These are phyloP conservation scores for Tragelaphus strepsiceros DNA, from an alignment of 2,113 vertebrate genomes.

Conservation along the genomic window DNA sequence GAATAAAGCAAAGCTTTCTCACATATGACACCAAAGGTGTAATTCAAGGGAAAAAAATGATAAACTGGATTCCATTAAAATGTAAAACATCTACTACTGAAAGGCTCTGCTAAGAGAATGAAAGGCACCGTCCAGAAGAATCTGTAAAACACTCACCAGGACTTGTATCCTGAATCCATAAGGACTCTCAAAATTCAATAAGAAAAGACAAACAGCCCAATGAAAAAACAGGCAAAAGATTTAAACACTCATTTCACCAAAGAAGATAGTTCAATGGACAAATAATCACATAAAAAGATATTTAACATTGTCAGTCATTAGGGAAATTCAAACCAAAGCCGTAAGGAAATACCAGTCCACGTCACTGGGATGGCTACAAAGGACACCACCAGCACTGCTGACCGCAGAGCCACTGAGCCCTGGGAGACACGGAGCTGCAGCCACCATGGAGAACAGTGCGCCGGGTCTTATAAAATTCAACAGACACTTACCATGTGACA, in stretches of 20 bases:
- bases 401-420: background rate
- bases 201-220: background rate
- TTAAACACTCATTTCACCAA: background rate
- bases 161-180: background rate
- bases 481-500: background rate
- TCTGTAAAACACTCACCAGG: background rate
- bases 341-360: background rate
- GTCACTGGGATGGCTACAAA: background rate
- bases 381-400: background rate
- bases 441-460: background rate
- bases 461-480: background rate
- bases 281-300: background rate
- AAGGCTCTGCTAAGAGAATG: background rate
- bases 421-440: background rate
- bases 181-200: background rate
- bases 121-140: background rate
- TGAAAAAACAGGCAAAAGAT: background rate
- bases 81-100: background rate
- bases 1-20: background rate
- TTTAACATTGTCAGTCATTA: background rate
- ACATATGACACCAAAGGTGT: background rate
- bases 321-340: background rate
- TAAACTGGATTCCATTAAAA: background rate
- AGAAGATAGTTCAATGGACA: background rate
- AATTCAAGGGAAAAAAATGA: background rate